These are phyloP conservation scores for Myotis yumanensis DNA, from an alignment of 2,113 vertebrate species.

Conservation along the genomic window DNA sequence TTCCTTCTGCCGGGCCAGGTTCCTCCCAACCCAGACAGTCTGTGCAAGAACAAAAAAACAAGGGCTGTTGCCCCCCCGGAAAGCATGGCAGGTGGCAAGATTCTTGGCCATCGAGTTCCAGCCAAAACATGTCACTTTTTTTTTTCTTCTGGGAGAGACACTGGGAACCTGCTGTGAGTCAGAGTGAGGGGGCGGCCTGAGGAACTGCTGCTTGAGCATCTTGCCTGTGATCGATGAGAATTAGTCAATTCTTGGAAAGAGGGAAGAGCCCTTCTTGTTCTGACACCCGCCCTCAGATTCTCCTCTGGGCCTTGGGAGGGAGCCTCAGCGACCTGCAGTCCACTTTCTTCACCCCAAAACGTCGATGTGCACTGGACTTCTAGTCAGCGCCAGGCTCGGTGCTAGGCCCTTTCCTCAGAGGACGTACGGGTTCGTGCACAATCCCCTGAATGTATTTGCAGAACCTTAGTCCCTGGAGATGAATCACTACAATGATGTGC, in stretches of 20 bases:
- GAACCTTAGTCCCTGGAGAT: not conserved
- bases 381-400: not conserved
- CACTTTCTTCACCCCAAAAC: not conserved
- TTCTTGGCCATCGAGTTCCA: slow-evolving; percentile 80
- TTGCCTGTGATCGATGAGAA: slow-evolving; percentile 39
- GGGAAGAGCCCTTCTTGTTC: not conserved
- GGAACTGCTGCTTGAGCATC: slow-evolving; percentile 65
- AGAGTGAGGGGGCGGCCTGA: slow-evolving; percentile 76
- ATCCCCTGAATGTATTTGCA: too few species aligned
- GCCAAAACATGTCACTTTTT: slow-evolving; percentile 84
- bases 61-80: slow-evolving; percentile 66
- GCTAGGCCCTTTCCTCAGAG: not conserved
- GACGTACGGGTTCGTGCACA: not conserved
- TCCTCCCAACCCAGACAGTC: not conserved
- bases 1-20: slow-evolving; percentile 32
- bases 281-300: slow-evolving; percentile 40
- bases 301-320: not conserved
- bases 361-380: not conserved
- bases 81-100: slow-evolving; percentile 83
- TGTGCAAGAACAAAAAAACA: slow-evolving; percentile 52
- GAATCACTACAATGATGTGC: not conserved
- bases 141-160: slow-evolving; percentile 79
- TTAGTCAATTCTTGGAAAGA: slow-evolving; percentile 73
- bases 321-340: not conserved
- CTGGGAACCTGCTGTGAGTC: slow-evolving; percentile 80